These are phyloP conservation scores for Pogonognathellus flavescens DNA, from an alignment of 1,140 invertebrate species.

Conservation along the genomic window DNA sequence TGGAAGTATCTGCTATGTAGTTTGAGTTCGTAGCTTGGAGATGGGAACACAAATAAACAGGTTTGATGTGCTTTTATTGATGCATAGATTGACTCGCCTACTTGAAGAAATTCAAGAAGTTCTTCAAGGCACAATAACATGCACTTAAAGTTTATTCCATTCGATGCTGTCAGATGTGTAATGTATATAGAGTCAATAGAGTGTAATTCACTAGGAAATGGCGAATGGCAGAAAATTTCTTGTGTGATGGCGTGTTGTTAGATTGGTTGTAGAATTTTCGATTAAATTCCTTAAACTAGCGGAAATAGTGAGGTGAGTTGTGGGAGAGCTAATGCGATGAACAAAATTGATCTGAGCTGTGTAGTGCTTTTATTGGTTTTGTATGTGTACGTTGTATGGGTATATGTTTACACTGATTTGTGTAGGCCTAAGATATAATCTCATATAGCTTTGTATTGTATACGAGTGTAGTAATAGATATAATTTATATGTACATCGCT, in stretches of 20 bases:
- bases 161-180: too few species aligned
- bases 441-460: background rate
- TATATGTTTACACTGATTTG: background rate
- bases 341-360: slow-evolving; percentile 1
- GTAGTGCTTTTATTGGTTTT: background rate
- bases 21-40: too few species aligned
- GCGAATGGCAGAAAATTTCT: background rate
- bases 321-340: slow-evolving; percentile 19
- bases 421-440: background rate
- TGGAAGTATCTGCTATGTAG: too few species aligned
- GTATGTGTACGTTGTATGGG: background rate
- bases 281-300: background rate
- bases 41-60: too few species aligned
- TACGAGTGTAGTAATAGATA: background rate
- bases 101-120: too few species aligned
- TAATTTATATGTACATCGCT: background rate
- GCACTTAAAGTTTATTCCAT: too few species aligned
- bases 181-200: too few species aligned
- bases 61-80: too few species aligned
- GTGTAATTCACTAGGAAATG: background rate
- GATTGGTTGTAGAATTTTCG: slow-evolving; percentile 25
- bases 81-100: too few species aligned
- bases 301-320: slow-evolving; percentile 24
- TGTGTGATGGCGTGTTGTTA: background rate
- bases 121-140: too few species aligned